Evolutionary conservation across 2,113 vertebrate genomes (phyloP).

Genomic region (Dolichotis patagonum): DNA sequence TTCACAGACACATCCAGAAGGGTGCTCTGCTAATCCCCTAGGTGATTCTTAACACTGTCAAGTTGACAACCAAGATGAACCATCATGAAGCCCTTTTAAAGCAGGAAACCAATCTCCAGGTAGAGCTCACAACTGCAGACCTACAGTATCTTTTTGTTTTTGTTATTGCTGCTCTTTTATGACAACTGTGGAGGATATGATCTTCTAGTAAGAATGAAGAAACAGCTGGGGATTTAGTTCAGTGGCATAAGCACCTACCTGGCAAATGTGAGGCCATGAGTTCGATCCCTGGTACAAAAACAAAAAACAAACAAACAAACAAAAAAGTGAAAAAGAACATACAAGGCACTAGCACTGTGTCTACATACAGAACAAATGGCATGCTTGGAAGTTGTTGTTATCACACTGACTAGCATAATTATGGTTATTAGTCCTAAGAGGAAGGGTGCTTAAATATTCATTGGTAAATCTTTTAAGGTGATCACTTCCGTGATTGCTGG

Average conservation of each 20-base stretch:
- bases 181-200: not conserved
- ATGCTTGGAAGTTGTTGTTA: not conserved
- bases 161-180: not conserved
- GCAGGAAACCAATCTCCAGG: not conserved
- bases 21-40: not conserved
- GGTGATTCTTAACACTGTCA: not conserved
- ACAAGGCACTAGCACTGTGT: not conserved
- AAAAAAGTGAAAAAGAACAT: not conserved
- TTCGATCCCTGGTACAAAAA: too few species aligned
- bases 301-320: too few species aligned
- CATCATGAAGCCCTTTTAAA: not conserved
- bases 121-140: not conserved
- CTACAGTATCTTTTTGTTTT: not conserved
- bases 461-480: not conserved
- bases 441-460: not conserved
- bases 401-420: not conserved
- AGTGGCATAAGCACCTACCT: too few species aligned
- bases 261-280: too few species aligned
- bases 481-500: not conserved
- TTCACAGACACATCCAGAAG: not conserved
- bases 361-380: not conserved
- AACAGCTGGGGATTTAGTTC: too few species aligned
- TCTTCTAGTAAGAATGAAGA: not conserved
- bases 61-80: not conserved
- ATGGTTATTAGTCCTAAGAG: not conserved